Conservation (phyloP, 2,113 vertebrate genomes). For the Malurus alboscapulatus region DNA sequence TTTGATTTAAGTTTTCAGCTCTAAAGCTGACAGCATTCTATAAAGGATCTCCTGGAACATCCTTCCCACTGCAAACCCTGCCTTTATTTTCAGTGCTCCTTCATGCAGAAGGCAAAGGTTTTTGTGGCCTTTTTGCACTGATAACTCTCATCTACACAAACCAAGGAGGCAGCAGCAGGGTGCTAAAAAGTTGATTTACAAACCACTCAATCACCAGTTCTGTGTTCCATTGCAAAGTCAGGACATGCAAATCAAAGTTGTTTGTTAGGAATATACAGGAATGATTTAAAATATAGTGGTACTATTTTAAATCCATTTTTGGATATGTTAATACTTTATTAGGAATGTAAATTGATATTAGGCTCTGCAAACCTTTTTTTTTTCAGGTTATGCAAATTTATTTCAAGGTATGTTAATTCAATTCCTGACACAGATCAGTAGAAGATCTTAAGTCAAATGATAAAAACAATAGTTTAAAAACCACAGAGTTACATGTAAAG, state of each 20-base stretch:
- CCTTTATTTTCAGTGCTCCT: neutral
- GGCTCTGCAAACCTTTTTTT: neutral
- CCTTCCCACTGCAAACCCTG: neutral
- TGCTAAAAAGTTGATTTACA: constrained; percentile 18
- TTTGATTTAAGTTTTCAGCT: neutral
- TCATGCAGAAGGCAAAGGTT: neutral
- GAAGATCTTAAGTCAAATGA: neutral
- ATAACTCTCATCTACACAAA: neutral
- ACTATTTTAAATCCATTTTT: constrained; percentile 41
- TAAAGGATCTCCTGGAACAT: neutral
- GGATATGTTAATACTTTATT: constrained; percentile 60
- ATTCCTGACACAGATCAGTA: neutral
- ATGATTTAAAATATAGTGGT: constrained; percentile 9
- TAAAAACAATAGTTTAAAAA: neutral
- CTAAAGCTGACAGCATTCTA: too few species aligned
- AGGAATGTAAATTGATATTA: constrained; percentile 52
- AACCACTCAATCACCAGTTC: neutral
- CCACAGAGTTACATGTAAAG: neutral
- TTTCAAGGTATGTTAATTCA: constrained; percentile 30
- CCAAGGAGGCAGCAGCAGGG: neutral
- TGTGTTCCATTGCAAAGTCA: constrained; percentile 45
- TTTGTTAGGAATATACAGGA: constrained; percentile 26
- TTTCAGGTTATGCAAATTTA: constrained; percentile 32
- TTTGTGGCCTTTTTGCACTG: neutral
- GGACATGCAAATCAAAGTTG: constrained; percentile 63